Evolutionary conservation across 2,888 invertebrate genomes (phyloP).

Genomic region (Barypeithes pellucidus): DNA sequence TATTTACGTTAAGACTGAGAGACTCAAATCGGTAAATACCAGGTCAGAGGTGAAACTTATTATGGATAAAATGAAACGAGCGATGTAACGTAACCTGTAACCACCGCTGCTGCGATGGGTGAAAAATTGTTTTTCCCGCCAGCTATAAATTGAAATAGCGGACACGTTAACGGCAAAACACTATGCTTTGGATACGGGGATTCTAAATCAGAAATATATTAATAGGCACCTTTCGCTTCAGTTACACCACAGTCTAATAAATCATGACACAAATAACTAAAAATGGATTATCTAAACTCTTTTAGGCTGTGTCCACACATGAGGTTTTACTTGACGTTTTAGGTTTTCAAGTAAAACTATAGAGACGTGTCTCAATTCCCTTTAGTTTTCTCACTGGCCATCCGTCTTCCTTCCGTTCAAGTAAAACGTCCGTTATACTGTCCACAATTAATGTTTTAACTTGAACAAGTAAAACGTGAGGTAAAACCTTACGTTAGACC

Average conservation of each 20-base stretch:
- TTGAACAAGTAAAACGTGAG: too few species aligned
- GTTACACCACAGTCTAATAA: neutral
- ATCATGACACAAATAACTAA: constrained; percentile 7
- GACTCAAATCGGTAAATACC: constrained; percentile 49
- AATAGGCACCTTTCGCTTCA: constrained; percentile 18
- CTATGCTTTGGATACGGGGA: constrained; percentile 14
- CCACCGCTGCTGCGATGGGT: constrained; percentile 33
- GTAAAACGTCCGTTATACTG: too few species aligned
- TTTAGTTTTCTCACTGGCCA: too few species aligned
- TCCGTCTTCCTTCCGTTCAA: too few species aligned
- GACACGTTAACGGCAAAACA: constrained; percentile 36
- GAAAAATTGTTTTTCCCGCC: constrained; percentile 35
- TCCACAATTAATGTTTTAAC: too few species aligned
- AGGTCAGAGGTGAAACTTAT: constrained; percentile 53
- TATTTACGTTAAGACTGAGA: constrained; percentile 46
- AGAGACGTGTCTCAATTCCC: too few species aligned
- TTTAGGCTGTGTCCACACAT: too few species aligned
- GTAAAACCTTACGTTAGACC: too few species aligned
- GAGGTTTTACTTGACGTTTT: too few species aligned
- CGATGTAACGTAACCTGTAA: constrained; percentile 40
- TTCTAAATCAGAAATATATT: constrained; percentile 10
- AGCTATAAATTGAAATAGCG: constrained; percentile 40
- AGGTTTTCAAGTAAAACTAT: too few species aligned
- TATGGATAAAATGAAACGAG: constrained; percentile 46
- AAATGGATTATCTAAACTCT: neutral